Evolutionary conservation across 2,888 invertebrate species (phyloP).

Genomic region (Sarcophaga caerulescens): DNA sequence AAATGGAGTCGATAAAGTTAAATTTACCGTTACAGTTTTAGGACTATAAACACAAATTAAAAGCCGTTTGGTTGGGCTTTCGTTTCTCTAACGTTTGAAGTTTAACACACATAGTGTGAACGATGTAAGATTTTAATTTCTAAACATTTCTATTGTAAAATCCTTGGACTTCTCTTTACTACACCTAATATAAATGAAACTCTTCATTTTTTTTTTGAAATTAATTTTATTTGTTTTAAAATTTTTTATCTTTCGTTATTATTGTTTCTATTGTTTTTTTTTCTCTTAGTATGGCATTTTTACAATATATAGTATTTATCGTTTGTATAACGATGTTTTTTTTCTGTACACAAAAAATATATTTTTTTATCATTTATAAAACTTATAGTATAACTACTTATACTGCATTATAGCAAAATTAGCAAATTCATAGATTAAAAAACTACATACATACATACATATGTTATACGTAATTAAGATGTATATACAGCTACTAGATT

Average conservation of each 20-base stretch:
- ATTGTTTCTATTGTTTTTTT: conserved; percentile 1
- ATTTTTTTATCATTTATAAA: conserved; percentile 23
- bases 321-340: not conserved
- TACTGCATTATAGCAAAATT: conserved; percentile 32
- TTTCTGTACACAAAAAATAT: conserved; percentile 35
- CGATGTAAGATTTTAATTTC: too few relatives aligned
- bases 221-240: not conserved
- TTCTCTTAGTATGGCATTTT: conserved; percentile 54
- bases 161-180: too few relatives aligned
- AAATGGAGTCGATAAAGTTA: too few relatives aligned
- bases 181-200: too few relatives aligned
- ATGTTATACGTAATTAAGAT: not conserved
- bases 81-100: too few relatives aligned
- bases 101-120: too few relatives aligned
- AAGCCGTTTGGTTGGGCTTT: too few relatives aligned
- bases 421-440: conserved; percentile 38
- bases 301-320: not conserved
- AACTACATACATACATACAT: conserved; percentile 23
- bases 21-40: too few relatives aligned
- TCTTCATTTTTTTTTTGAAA: not conserved
- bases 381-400: conserved; percentile 51
- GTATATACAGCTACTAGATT: not conserved
- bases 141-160: too few relatives aligned
- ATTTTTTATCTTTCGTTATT: conserved; percentile 10
- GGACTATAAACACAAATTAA: too few relatives aligned